Evolutionary conservation across 2,797 vertebrate species (phyloP).

Genomic region (Clangula hyemalis): DNA sequence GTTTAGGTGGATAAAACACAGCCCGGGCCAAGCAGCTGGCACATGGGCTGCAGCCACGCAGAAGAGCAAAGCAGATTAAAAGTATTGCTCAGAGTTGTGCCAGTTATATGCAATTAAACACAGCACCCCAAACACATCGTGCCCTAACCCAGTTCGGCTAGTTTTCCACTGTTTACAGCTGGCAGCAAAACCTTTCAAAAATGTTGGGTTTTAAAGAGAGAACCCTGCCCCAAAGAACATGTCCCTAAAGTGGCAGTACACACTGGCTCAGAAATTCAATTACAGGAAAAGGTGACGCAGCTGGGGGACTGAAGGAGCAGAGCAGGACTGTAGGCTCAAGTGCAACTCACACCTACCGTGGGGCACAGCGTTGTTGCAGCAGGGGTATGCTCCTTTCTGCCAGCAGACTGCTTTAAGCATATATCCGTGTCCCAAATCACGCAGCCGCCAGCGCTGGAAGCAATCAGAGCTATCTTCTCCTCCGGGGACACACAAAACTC

Average conservation of each 20-base stretch:
- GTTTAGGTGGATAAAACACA: background rate
- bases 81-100: background rate
- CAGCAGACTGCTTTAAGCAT: background rate
- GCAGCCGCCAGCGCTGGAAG: background rate
- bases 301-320: background rate
- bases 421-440: background rate
- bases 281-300: background rate
- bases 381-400: background rate
- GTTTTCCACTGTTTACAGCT: background rate
- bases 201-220: background rate
- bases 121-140: background rate
- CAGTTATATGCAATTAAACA: background rate
- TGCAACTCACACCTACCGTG: background rate
- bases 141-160: background rate
- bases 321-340: background rate
- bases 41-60: background rate
- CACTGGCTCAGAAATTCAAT: background rate
- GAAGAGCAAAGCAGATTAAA: background rate
- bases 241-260: background rate
- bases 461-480: background rate
- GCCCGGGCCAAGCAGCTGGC: background rate
- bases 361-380: background rate
- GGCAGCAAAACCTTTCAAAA: background rate
- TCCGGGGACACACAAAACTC: background rate
- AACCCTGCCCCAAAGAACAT: background rate